These are phyloP conservation scores for Conops quadrifasciatus DNA, from an alignment of 2,888 invertebrate species.

Conservation along the genomic window DNA sequence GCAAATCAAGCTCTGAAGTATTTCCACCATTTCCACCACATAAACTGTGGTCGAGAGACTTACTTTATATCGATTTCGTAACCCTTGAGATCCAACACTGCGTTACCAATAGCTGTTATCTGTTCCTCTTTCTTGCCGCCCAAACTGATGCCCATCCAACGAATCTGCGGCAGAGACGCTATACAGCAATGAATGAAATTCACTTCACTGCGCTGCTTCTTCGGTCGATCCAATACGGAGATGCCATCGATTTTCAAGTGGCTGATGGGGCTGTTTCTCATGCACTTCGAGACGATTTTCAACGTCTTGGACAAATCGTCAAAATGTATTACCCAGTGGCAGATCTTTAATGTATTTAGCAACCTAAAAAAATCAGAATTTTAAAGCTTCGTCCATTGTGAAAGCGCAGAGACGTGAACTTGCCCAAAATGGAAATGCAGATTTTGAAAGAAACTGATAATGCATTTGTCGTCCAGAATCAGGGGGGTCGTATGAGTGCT, in stretches of 20 bases:
- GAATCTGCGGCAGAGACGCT: conserved; percentile 50
- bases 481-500: conserved; percentile 58
- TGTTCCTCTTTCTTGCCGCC: conserved; percentile 55
- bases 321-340: conserved; percentile 57
- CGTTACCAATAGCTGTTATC: conserved; percentile 54
- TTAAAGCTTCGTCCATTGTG: not conserved
- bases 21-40: not conserved
- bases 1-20: not conserved
- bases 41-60: conserved; percentile 33
- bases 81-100: conserved; percentile 54
- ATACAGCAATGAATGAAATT: conserved; percentile 53
- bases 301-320: conserved; percentile 53
- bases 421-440: conserved; percentile 65
- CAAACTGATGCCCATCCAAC: conserved; percentile 57
- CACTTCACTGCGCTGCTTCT: conserved; percentile 52
- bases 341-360: conserved; percentile 55
- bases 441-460: conserved; percentile 66
- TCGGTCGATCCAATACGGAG: conserved; percentile 52
- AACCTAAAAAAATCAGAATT: conserved; percentile 42
- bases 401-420: not conserved
- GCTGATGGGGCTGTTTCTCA: conserved; percentile 54
- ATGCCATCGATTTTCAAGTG: conserved; percentile 57
- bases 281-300: conserved; percentile 52
- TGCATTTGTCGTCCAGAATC: conserved; percentile 66
- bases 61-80: conserved; percentile 58